phyloP scores from a whole-genome alignment of 2,113 vertebrate genomes.

The Sylvia atricapilla region DNA sequence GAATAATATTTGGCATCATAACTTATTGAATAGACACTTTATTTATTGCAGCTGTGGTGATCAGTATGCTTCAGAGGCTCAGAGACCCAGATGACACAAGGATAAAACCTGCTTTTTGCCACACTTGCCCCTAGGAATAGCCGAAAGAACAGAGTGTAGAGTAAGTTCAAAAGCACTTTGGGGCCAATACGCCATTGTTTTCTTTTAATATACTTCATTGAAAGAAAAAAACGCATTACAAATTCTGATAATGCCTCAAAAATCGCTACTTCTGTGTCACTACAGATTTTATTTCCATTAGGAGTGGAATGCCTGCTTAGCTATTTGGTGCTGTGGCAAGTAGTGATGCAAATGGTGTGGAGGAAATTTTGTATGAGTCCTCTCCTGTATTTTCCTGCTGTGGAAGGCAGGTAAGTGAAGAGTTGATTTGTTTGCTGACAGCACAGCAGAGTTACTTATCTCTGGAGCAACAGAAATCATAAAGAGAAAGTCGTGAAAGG shows the following conservation, averaged over 20 bases:
- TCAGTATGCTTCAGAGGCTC: conserved; percentile 57
- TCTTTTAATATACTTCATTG: conserved; percentile 18
- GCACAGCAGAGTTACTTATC: background rate
- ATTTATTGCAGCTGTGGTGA: conserved; percentile 72
- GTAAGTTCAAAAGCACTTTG: conserved; percentile 24
- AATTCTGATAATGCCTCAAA: conserved; percentile 45
- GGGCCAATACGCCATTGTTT: conserved; percentile 30
- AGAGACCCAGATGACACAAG: conserved; percentile 56
- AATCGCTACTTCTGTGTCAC: background rate
- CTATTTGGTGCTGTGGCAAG: background rate
- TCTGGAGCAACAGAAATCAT: background rate
- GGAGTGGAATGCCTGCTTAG: background rate
- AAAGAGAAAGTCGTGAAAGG: background rate
- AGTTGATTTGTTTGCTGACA: background rate
- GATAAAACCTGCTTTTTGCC: conserved; percentile 26
- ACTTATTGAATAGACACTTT: conserved; percentile 63
- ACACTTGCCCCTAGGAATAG: conserved; percentile 24
- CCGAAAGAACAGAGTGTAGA: background rate
- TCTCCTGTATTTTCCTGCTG: background rate
- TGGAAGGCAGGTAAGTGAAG: background rate
- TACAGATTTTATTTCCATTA: background rate
- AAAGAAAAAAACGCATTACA: conserved; percentile 3
- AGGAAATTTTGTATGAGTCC: background rate
- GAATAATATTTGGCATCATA: conserved; percentile 68
- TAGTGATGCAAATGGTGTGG: background rate